These are phyloP conservation scores for Goniozus legneri DNA, from an alignment of 1,140 invertebrate species.

Conservation along the genomic window DNA sequence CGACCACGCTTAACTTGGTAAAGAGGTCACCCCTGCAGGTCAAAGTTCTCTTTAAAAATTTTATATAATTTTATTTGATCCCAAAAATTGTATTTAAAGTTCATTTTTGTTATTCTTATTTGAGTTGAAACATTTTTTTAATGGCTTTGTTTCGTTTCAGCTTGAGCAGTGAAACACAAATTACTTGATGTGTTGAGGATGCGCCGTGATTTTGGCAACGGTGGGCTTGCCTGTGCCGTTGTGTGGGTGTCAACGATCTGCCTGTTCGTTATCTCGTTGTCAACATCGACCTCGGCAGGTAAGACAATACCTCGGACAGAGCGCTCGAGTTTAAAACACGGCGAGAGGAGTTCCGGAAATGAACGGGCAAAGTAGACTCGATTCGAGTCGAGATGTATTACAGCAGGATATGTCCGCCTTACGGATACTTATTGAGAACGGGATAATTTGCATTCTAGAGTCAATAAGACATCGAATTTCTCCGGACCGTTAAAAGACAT, in stretches of 20 bases:
- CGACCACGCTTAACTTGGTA: too few relatives aligned
- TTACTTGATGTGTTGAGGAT: constrained; percentile 47
- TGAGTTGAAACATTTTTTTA: too few relatives aligned
- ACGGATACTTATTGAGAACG: constrained; percentile 12
- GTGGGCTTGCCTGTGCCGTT: constrained; percentile 34
- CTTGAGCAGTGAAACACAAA: too few relatives aligned
- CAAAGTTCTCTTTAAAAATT: too few relatives aligned
- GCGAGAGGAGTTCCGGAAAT: not conserved
- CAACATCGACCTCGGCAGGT: constrained; percentile 23
- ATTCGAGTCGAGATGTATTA: constrained; percentile 20
- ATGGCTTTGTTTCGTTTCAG: too few relatives aligned
- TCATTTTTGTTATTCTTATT: too few relatives aligned
- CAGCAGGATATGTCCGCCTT: constrained; percentile 15
- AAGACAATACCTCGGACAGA: constrained; percentile 8
- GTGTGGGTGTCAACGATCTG: constrained; percentile 36
- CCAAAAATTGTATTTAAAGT: too few relatives aligned
- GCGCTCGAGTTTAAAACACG: constrained; percentile 10
- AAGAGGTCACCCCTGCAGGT: too few relatives aligned
- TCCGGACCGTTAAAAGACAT: constrained; percentile 14
- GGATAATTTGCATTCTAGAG: constrained; percentile 11
- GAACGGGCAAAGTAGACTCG: not conserved
- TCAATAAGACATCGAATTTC: constrained; percentile 20
- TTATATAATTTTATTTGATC: too few relatives aligned
- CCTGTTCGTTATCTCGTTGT: constrained; percentile 21
- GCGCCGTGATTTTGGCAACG: constrained; percentile 37